phyloP scores from a whole-genome alignment of 2,797 vertebrate species.

The Pipistrellus pygmaeus region DNA sequence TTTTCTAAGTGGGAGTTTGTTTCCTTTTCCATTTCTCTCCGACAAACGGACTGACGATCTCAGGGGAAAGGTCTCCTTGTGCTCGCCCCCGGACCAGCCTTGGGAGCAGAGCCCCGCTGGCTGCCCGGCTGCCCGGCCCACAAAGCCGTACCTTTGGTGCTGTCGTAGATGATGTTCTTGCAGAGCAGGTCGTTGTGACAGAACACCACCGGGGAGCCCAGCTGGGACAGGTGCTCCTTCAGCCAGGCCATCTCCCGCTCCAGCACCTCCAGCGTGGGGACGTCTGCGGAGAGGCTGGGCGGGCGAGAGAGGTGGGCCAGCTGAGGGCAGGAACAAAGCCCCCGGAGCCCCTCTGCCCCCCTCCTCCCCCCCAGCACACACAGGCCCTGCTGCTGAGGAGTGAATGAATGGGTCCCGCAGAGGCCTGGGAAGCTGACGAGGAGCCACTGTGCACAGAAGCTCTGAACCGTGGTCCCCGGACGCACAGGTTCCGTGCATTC shows the following conservation, averaged over 20 bases:
- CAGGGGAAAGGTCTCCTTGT: not conserved
- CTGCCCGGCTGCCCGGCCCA: not conserved
- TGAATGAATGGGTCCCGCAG: not conserved
- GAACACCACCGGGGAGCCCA: slow-evolving; percentile 96
- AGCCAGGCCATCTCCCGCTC: slow-evolving; percentile 96
- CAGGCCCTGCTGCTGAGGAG: not conserved
- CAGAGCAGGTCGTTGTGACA: slow-evolving; percentile 98
- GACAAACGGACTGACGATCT: not conserved
- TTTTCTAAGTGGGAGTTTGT: not conserved
- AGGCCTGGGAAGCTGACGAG: not conserved
- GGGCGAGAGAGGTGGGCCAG: not conserved
- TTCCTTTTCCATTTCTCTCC: not conserved
- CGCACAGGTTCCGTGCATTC: slow-evolving; percentile 33
- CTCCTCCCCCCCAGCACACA: rapidly evolving
- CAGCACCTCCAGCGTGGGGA: slow-evolving; percentile 93
- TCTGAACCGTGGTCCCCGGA: slow-evolving; percentile 59
- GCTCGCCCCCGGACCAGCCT: not conserved
- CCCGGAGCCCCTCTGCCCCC: not conserved
- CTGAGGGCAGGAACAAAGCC: not conserved
- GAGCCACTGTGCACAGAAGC: not conserved
- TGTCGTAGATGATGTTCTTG: slow-evolving; percentile 98
- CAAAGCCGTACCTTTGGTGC: slow-evolving; percentile 89
- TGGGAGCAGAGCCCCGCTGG: not conserved
- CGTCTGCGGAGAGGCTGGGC: slow-evolving; percentile 92
- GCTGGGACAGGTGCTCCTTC: slow-evolving; percentile 94